Percentiles rank a stretch among this genome's conserved stretches.
Evolutionary conservation across 1,140 invertebrate genomes (phyloP).

Genomic region (Catajapyx aquilonaris): DNA sequence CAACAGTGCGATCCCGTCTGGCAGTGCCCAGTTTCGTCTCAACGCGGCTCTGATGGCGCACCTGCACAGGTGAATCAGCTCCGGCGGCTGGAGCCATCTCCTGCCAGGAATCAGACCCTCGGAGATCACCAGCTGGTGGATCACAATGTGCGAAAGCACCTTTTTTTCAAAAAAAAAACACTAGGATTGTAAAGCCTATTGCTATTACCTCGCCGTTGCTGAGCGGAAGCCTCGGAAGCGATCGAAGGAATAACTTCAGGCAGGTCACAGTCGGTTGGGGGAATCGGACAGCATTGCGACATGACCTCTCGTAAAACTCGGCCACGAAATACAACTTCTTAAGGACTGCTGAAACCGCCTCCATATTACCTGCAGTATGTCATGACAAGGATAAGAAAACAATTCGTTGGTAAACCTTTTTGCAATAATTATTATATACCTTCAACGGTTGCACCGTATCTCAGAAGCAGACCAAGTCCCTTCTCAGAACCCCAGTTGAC

Average conservation of each 20-base stretch:
- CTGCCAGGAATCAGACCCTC: slow-evolving; percentile 25
- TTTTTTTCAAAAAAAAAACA: too few relatives aligned
- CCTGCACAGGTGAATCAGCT: slow-evolving; percentile 25
- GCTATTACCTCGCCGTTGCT: too few relatives aligned
- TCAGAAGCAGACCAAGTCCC: slow-evolving; percentile 43
- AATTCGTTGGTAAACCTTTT: too few relatives aligned
- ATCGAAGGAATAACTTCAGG: background rate
- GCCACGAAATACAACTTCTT: too few relatives aligned
- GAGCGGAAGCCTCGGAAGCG: background rate
- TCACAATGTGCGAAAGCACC: slow-evolving; percentile 5
- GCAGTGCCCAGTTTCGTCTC: slow-evolving; percentile 41
- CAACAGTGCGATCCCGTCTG: slow-evolving; percentile 41
- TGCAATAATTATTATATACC: too few relatives aligned
- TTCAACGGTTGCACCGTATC: slow-evolving; percentile 36
- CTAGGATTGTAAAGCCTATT: too few relatives aligned
- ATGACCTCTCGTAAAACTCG: too few relatives aligned
- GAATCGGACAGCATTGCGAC: too few relatives aligned
- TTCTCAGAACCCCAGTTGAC: slow-evolving; percentile 46
- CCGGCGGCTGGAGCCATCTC: slow-evolving; percentile 7
- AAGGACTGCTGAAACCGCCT: too few relatives aligned
- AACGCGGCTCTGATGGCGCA: slow-evolving; percentile 40
- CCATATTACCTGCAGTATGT: too few relatives aligned
- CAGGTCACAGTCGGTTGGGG: background rate
- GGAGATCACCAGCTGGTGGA: slow-evolving; percentile 14
- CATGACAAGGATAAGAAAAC: too few relatives aligned